Base-by-base conservation (phyloP, 2,888 invertebrate species). In the Osmoderma eremita region DNA sequence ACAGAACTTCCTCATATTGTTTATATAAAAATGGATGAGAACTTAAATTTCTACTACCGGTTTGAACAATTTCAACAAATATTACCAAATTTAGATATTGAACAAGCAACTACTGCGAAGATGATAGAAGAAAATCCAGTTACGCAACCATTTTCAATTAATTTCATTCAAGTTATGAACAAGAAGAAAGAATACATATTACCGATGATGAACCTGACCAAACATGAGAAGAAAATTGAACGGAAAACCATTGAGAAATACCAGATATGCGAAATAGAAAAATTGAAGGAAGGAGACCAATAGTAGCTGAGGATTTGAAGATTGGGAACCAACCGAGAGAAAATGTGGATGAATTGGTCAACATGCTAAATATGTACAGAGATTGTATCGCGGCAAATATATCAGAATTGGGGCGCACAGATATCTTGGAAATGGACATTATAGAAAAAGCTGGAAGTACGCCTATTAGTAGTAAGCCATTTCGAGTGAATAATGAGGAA, bases 391-490 rank as follows among this genome's bases (percentile, higher is more conserved):
- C 70, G 3, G 30, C 56, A 8, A 64, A 58, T 13, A 12, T 68
- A n/a, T 13, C 20, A n/a, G 70, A 70, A 17, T 17, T 70, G 41
- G 68, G 70, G 1, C 41, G 56, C 12, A 68, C 70, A 6, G 24
- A 66, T 15, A n/a, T 68, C 10, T 51, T 67, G 15, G 41, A 62
- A 41, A 58, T 65, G 65, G n/a, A 62, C 17, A 69, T 70, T 49
- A 0, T 63, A 53, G 58, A 73, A 51, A 42, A 22, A 61, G 4
- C 22, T 2, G 50, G n/a, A 13, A 15, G 51, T 10, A 20, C 56
- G 0, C 70, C 71, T 1, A 68, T 68, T 1, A 17, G 49, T 5
- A 15, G 10, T 1, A 71, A 70, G 63, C 65, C 70, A 2, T 70
- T 70, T 18, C 45, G 64, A 3, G 63, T 17, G 3, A 68, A 45